phyloP scores from a whole-genome alignment of 2,797 vertebrate genomes.

The Notolepis coatsorum region DNA sequence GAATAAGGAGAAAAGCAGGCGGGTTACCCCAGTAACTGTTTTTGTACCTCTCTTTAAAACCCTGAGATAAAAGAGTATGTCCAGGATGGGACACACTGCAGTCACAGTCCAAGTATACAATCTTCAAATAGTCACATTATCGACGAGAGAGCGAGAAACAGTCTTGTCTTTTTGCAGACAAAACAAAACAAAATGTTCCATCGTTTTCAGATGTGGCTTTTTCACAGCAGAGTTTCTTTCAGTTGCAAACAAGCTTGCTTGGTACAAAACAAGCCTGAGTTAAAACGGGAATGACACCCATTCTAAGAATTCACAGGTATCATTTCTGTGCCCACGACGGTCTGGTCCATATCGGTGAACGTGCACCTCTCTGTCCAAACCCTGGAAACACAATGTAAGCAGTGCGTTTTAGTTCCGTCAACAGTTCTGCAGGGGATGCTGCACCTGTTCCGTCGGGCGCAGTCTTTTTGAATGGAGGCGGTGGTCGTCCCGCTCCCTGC shows the following conservation, averaged over 20 bases:
- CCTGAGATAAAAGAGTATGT: slow-evolving; percentile 90
- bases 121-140: slow-evolving; percentile 70
- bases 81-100: slow-evolving; percentile 73
- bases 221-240: slow-evolving; percentile 39
- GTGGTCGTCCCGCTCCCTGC: too few species aligned
- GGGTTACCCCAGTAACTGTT: slow-evolving; percentile 34
- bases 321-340: too few species aligned
- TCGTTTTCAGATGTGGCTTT: slow-evolving; percentile 34
- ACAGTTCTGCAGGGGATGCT: too few species aligned
- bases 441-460: too few species aligned
- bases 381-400: too few species aligned
- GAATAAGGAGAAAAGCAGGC: slow-evolving; percentile 34
- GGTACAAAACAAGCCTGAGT: too few species aligned
- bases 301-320: too few species aligned
- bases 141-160: slow-evolving; percentile 23
- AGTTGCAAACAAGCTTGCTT: slow-evolving; percentile 22
- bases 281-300: too few species aligned
- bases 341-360: too few species aligned
- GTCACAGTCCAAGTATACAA: slow-evolving; percentile 73
- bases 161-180: slow-evolving; percentile 31
- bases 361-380: too few species aligned
- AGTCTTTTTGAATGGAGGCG: too few species aligned
- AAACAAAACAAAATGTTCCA: slow-evolving; percentile 41
- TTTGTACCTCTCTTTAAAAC: slow-evolving; percentile 79
- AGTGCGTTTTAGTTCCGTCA: too few species aligned